Percentiles rank a stretch among this genome's conserved stretches.
These are phyloP conservation scores for Cephus pygmeus DNA, from an alignment of 2,888 invertebrate species.

Conservation along the genomic window DNA sequence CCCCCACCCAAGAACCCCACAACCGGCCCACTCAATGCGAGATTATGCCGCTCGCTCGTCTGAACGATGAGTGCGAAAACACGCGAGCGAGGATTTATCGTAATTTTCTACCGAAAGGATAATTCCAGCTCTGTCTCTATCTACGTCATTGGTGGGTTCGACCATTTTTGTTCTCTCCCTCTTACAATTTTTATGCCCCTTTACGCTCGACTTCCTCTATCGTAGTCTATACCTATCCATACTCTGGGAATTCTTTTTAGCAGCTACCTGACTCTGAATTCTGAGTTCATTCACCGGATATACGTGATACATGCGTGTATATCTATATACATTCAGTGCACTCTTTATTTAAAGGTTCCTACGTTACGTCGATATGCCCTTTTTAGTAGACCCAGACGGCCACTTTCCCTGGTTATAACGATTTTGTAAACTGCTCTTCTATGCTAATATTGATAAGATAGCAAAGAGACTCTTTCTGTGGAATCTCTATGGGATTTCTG, in stretches of 20 bases:
- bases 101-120: constrained; percentile 1
- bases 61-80: constrained; percentile 7
- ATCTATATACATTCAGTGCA: constrained; percentile 2
- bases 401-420: constrained; percentile 56
- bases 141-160: neutral
- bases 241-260: neutral
- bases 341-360: constrained; percentile 52
- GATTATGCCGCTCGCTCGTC: constrained; percentile 4
- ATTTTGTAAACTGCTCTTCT: constrained; percentile 63
- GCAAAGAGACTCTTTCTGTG: constrained; percentile 40
- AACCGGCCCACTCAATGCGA: constrained; percentile 6
- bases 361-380: constrained; percentile 52
- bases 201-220: neutral
- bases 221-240: neutral
- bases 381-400: constrained; percentile 57
- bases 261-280: neutral
- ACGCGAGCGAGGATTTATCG: constrained; percentile 3
- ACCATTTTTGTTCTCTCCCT: neutral
- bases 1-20: neutral
- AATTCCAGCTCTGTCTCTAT: neutral
- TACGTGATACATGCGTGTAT: neutral
- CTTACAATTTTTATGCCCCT: neutral
- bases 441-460: constrained; percentile 63
- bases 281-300: neutral
- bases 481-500: constrained; percentile 46